Base-by-base conservation (phyloP, 2,797 vertebrate species). In the Propithecus deckenii region DNA sequence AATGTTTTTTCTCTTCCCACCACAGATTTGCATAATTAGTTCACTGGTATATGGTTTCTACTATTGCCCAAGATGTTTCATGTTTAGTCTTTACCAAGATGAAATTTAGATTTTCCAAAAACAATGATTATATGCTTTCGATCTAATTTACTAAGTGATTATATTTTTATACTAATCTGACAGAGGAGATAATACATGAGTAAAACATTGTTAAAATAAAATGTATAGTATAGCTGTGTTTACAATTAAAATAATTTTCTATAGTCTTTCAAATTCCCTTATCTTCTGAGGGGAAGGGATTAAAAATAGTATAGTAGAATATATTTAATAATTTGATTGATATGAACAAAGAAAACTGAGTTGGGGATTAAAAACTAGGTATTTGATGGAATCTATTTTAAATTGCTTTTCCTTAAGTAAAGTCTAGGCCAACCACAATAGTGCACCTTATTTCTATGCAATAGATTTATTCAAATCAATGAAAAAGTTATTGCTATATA, bases 401-500 rank as follows among this genome's bases (percentile, higher is more conserved):
- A 86, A 83, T 46, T 46, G 59, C 63, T 89, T 95, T 92, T 95
- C 43, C 63, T 89, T 92, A 65, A 86, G 55, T 38, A 67, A 69
- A 91, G 61, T 23, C 0, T 76, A 92, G 41, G 43, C 30, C 2
- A 25, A 41, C 78, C 74, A 80, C 28, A 97, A 69, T 0, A 61
- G 2, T 96, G 94, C 76, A 95, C 35, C 96, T 95, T 35, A 50
- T 91, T 96, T 86, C 95, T 98, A 94, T 38, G 23, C 67, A 61
- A 32, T 5, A 97, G 59, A 57, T 35, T 50, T 86, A 48, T 92
- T 71, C 83, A 92, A 95, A 86, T 41, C n/a, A 95, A 59, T 59
- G 93, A 97, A 96, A 74, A 88, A 95, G 57, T 98, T 98, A 98
- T 98, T 98, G 98, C 98, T 98, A 57, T 61, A 7, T 23, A 87